Evolutionary conservation across 2,113 vertebrate genomes (phyloP).

Genomic region (Halichoerus grypus): DNA sequence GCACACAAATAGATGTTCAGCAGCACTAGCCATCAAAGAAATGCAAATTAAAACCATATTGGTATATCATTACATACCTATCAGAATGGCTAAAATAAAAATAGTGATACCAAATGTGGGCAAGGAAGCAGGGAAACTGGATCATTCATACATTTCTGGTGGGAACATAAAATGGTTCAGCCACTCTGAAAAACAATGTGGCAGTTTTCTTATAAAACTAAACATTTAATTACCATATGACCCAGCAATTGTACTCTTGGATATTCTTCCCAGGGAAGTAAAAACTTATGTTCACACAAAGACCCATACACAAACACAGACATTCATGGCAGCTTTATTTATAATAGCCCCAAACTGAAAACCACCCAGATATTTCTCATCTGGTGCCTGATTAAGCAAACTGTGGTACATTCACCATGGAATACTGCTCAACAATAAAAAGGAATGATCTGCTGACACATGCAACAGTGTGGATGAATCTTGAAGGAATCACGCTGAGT

Average conservation of each 20-base stretch:
- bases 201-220: not conserved
- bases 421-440: not conserved
- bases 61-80: not conserved
- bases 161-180: not conserved
- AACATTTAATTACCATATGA: not conserved
- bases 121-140: not conserved
- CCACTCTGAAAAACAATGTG: not conserved
- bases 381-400: not conserved
- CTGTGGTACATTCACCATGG: not conserved
- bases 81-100: not conserved
- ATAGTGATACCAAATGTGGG: not conserved
- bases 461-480: not conserved
- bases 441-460: not conserved
- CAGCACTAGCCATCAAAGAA: not conserved
- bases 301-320: not conserved
- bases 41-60: not conserved
- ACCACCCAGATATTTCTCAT: not conserved
- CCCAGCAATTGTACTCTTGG: not conserved
- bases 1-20: not conserved
- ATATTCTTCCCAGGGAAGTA: not conserved
- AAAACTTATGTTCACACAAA: not conserved
- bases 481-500: not conserved
- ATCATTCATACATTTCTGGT: not conserved
- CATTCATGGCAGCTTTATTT: not conserved
- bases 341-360: not conserved